Percentiles rank a stretch among this genome's conserved stretches.
These are phyloP conservation scores for Carapus acus DNA, from an alignment of 2,797 vertebrate genomes.

Conservation along the genomic window DNA sequence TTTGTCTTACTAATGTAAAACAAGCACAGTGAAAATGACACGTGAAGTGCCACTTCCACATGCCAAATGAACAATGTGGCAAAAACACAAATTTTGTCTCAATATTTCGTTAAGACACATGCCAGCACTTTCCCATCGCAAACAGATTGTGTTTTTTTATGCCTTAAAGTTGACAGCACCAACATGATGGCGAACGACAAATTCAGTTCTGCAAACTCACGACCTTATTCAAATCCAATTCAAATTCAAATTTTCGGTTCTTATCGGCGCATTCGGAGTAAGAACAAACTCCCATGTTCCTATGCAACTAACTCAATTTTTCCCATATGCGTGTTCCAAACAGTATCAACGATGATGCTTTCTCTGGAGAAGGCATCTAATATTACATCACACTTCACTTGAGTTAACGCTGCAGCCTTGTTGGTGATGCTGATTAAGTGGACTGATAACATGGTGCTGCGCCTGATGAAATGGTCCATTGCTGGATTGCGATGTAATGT, in stretches of 20 bases:
- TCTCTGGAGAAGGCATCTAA: constrained; percentile 37
- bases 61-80: constrained; percentile 45
- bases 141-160: neutral
- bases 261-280: constrained; percentile 48
- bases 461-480: constrained; percentile 45
- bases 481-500: constrained; percentile 37
- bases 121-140: neutral
- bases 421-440: constrained; percentile 29
- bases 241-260: constrained; percentile 38
- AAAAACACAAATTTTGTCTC: neutral
- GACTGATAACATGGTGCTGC: constrained; percentile 45
- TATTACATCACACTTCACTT: constrained; percentile 41
- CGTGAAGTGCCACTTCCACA: constrained; percentile 39
- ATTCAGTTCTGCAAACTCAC: constrained; percentile 19
- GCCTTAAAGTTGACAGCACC: constrained; percentile 3
- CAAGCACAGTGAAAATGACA: constrained; percentile 34
- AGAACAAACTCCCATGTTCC: constrained; percentile 10
- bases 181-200: constrained; percentile 12
- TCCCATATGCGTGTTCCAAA: constrained; percentile 43
- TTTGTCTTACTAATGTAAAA: constrained; percentile 60
- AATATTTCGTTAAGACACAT: no score
- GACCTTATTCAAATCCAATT: constrained; percentile 17
- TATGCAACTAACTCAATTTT: constrained; percentile 43
- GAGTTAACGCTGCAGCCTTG: constrained; percentile 18
- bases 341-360: constrained; percentile 34